Percentiles rank a stretch among this genome's conserved stretches.
phyloP scores from a whole-genome alignment of 2,113 vertebrate species.

The Caloenas nicobarica region DNA sequence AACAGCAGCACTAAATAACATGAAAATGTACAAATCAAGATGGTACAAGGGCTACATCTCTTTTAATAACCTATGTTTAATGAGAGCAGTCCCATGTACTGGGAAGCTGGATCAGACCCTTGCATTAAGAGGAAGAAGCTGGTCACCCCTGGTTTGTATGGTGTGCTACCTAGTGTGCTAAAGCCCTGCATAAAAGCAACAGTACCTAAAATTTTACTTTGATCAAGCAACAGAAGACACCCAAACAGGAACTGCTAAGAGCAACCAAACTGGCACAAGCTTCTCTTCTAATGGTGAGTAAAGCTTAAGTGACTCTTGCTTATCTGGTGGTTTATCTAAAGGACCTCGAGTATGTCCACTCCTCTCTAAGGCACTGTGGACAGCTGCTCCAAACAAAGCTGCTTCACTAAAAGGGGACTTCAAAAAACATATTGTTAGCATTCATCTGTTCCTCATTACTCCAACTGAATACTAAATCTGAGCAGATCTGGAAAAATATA shows the following conservation, averaged over 20 bases:
- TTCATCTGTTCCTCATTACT: conserved; percentile 15
- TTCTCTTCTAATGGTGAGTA: background rate
- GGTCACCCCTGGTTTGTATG: background rate
- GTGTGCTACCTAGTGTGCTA: background rate
- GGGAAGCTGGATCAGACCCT: background rate
- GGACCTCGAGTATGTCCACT: background rate
- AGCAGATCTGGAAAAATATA: conserved; percentile 10
- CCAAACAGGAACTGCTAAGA: background rate
- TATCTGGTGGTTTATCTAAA: background rate
- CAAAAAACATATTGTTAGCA: background rate
- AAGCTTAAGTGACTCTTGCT: background rate
- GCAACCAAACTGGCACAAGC: background rate
- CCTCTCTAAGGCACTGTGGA: background rate
- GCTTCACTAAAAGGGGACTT: background rate
- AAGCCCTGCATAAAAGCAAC: background rate
- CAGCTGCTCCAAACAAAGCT: background rate
- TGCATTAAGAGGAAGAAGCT: background rate
- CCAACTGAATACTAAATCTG: background rate
- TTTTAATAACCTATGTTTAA: background rate
- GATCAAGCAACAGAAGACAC: background rate
- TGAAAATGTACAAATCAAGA: background rate
- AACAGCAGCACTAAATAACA: background rate
- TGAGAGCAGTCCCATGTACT: background rate
- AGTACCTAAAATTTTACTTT: background rate
- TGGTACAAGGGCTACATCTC: background rate